Evolutionary conservation across 2,888 invertebrate species (phyloP).

Genomic region (Xestia c-nigrum): DNA sequence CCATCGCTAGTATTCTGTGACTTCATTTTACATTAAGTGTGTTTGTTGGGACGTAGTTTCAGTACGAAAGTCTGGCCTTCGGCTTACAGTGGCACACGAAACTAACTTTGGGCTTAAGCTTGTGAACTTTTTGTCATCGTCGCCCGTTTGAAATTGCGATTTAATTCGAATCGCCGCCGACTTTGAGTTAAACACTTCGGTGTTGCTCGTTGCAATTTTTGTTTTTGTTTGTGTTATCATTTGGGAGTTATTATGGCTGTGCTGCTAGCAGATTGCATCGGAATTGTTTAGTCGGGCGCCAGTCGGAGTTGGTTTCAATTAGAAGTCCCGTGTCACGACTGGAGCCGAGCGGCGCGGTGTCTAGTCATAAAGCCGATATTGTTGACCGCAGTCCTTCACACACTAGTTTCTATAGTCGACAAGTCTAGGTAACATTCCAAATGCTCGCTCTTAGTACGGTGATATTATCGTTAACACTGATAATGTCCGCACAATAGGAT

Average conservation of each 20-base stretch:
- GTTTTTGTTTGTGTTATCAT: conserved; percentile 59
- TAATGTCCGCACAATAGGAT: conserved; percentile 44
- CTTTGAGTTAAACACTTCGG: conserved; percentile 65
- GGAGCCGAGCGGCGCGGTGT: conserved; percentile 45
- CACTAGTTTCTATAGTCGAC: conserved; percentile 38
- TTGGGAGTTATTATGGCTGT: conserved; percentile 44
- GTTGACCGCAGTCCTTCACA: conserved; percentile 45
- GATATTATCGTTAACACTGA: conserved; percentile 49
- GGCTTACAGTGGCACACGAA: conserved; percentile 70
- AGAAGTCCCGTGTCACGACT: conserved; percentile 72
- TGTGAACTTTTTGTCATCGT: conserved; percentile 79
- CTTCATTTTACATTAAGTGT: conserved; percentile 50
- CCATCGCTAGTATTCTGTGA: conserved; percentile 19
- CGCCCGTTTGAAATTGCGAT: conserved; percentile 74
- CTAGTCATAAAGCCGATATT: conserved; percentile 53
- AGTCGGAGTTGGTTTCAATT: conserved; percentile 76
- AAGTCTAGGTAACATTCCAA: conserved; percentile 39
- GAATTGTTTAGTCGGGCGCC: conserved; percentile 66
- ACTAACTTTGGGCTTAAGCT: conserved; percentile 77
- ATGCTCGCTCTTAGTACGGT: conserved; percentile 27
- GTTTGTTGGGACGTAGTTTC: conserved; percentile 56
- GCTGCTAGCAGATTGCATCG: conserved; percentile 35
- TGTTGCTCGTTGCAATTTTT: conserved; percentile 55
- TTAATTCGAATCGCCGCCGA: conserved; percentile 72
- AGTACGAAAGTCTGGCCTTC: conserved; percentile 69